Conservation (phyloP, 2,888 invertebrate species). For the Leucophora obtusa region DNA sequence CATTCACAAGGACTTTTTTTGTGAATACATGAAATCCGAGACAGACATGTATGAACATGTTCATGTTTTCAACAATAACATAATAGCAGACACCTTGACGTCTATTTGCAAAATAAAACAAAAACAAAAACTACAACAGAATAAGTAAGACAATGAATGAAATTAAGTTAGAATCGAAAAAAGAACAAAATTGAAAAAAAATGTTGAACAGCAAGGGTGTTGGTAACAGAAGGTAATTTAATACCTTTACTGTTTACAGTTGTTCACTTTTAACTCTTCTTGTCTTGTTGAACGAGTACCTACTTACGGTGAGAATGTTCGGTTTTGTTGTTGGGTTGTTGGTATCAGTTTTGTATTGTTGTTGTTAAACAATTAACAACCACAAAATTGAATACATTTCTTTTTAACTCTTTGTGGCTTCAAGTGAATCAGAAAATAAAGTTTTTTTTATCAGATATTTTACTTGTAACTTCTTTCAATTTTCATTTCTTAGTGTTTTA, state of each 20-base stretch:
- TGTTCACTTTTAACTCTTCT: constrained; percentile 37
- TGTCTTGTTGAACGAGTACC: neutral
- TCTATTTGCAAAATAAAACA: constrained; percentile 42
- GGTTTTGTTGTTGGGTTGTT: neutral
- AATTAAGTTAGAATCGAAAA: constrained; percentile 17
- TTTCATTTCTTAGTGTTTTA: constrained; percentile 83
- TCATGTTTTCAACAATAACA: constrained; percentile 31
- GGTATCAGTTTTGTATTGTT: neutral
- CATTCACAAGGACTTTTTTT: constrained; percentile 40
- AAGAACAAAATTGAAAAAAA: constrained; percentile 16
- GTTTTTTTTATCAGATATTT: constrained; percentile 11
- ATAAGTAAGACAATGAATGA: constrained; percentile 28
- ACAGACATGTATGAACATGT: constrained; percentile 28
- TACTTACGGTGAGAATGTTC: constrained; percentile 29
- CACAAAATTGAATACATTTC: constrained; percentile 46
- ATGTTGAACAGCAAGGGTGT: constrained; percentile 28
- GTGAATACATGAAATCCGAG: constrained; percentile 51
- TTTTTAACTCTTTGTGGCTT: constrained; percentile 32
- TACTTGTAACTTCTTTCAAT: constrained; percentile 39
- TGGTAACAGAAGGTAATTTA: constrained; percentile 47
- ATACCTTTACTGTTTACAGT: constrained; percentile 49
- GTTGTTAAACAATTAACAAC: constrained; percentile 47
- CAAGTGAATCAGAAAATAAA: constrained; percentile 8
- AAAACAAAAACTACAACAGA: too few relatives aligned
- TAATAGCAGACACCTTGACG: constrained; percentile 68